These are phyloP conservation scores for Epizoanthus stellaris DNA, from an alignment of 92 coral and sea anemone species.

Conservation along the genomic window DNA sequence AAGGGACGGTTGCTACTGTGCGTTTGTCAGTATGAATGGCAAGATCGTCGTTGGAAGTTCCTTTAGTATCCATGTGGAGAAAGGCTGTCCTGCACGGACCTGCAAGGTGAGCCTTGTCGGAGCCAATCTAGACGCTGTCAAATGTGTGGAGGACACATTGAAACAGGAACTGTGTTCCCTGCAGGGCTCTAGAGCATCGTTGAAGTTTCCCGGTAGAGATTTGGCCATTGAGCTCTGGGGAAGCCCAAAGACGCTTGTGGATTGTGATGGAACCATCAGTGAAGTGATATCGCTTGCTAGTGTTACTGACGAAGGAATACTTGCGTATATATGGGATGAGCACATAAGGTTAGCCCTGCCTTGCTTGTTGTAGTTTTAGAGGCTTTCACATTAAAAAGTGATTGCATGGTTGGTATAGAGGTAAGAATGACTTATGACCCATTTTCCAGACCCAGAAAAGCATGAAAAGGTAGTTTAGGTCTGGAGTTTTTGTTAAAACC, in stretches of 20 bases:
- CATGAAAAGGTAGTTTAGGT: too few relatives aligned
- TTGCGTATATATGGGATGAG: conserved; percentile 72
- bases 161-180: conserved; percentile 17
- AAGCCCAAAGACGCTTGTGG: conserved; percentile 50
- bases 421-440: too few relatives aligned
- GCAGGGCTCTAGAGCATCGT: conserved; percentile 4
- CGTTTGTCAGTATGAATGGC: conserved; percentile 56
- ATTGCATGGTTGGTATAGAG: too few relatives aligned
- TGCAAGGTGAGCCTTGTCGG: conserved; percentile 69
- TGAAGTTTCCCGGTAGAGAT: conserved; percentile 44
- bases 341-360: conserved; percentile 3
- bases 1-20: conserved; percentile 56
- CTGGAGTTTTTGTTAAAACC: background rate
- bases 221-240: conserved; percentile 67
- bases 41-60: conserved; percentile 57
- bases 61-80: conserved; percentile 57
- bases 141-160: conserved; percentile 65
- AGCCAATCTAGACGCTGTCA: conserved; percentile 49
- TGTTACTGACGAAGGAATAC: conserved; percentile 67
- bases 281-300: conserved; percentile 61
- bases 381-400: too few relatives aligned
- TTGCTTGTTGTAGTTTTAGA: too few relatives aligned
- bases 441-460: too few relatives aligned
- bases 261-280: conserved; percentile 33
- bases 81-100: conserved; percentile 48